phyloP scores from a whole-genome alignment of 2,888 invertebrate species.

The Trypoxylon attenuatum region DNA sequence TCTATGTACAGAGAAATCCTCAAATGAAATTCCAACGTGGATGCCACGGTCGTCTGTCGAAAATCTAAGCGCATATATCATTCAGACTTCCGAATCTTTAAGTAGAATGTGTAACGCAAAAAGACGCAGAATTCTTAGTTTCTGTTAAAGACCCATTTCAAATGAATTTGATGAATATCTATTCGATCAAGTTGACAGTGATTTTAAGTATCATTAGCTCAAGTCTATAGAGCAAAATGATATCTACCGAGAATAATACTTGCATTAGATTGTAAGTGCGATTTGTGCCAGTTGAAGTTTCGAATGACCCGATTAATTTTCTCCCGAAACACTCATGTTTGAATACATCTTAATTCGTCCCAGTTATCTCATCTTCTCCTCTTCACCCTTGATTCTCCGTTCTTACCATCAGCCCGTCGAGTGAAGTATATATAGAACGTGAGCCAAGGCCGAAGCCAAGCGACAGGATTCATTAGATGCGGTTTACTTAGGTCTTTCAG shows the following conservation, averaged over 20 bases:
- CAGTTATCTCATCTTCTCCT: slow-evolving; percentile 51
- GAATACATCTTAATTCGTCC: slow-evolving; percentile 13
- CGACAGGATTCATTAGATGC: slow-evolving; percentile 69
- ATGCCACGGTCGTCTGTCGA: slow-evolving; percentile 19
- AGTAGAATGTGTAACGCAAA: no score
- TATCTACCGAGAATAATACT: no score
- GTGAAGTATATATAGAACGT: slow-evolving; percentile 47
- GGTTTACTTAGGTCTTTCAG: slow-evolving; percentile 65
- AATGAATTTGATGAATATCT: no score
- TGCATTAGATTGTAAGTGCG: no score
- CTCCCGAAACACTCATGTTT: slow-evolving; percentile 9
- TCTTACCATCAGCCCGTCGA: slow-evolving; percentile 54
- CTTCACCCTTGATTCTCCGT: slow-evolving; percentile 58
- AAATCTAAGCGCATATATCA: background rate
- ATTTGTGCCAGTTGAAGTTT: no score
- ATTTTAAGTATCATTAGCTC: no score
- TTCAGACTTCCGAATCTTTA: background rate
- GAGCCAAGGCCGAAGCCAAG: slow-evolving; percentile 50
- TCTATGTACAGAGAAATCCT: slow-evolving; percentile 28
- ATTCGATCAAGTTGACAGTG: no score
- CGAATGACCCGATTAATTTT: slow-evolving; percentile 41
- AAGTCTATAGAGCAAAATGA: no score
- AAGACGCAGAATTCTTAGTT: no score
- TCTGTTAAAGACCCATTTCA: no score
- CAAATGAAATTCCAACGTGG: slow-evolving; percentile 31